Percentiles rank a stretch among this genome's conserved stretches.
These are phyloP conservation scores for Adelges cooleyi DNA, from an alignment of 1,140 invertebrate species.

Conservation along the genomic window DNA sequence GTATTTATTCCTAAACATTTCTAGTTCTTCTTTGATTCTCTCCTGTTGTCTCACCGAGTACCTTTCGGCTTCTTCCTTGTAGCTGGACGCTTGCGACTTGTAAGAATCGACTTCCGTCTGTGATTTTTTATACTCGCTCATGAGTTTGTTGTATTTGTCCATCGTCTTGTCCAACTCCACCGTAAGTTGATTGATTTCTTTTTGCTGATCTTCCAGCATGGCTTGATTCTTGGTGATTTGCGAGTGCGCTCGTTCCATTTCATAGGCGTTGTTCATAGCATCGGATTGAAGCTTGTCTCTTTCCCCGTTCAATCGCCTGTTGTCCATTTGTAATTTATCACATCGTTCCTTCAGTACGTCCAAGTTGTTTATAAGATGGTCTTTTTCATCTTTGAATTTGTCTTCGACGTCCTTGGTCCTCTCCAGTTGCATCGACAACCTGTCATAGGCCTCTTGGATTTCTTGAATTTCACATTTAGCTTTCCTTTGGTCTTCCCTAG, in stretches of 20 bases:
- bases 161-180: constrained; percentile 81
- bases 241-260: constrained; percentile 68
- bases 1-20: constrained; percentile 75
- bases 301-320: constrained; percentile 66
- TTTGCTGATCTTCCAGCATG: constrained; percentile 74
- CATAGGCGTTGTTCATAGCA: constrained; percentile 70
- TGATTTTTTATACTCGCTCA: constrained; percentile 66
- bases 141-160: constrained; percentile 75
- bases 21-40: constrained; percentile 65
- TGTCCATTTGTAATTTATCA: constrained; percentile 75
- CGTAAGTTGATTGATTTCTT: constrained; percentile 72
- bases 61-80: constrained; percentile 54
- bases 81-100: constrained; percentile 53
- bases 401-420: constrained; percentile 81
- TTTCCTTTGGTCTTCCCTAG: constrained; percentile 73
- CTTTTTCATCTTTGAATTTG: constrained; percentile 77
- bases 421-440: constrained; percentile 66
- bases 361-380: constrained; percentile 61
- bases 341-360: constrained; percentile 76
- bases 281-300: constrained; percentile 75
- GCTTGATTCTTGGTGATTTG: constrained; percentile 71
- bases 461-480: constrained; percentile 70
- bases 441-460: constrained; percentile 75
- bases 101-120: constrained; percentile 61
- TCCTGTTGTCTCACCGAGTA: constrained; percentile 67